A percentile compares a stretch with the other conserved stretches of the same genome.
Evolutionary conservation across 1,140 invertebrate species (phyloP).

Genomic region (Pseudoatta argentina): DNA sequence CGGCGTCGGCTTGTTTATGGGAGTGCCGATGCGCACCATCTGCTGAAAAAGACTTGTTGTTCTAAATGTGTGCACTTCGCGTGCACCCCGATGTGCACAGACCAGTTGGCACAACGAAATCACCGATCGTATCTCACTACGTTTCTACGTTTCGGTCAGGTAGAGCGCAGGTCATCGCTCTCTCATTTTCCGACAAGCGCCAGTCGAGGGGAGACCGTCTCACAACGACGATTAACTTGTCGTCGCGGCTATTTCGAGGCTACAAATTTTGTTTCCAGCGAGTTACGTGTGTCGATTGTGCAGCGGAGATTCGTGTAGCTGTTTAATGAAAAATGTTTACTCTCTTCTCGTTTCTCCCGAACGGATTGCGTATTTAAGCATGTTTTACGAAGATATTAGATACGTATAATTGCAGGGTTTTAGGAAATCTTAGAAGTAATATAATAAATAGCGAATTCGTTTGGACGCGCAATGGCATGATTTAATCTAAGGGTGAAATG

Average conservation of each 20-base stretch:
- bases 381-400: neutral
- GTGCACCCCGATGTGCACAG: slow-evolving; percentile 66
- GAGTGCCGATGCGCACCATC: slow-evolving; percentile 81
- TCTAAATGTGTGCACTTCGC: slow-evolving; percentile 80
- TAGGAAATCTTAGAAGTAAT: slow-evolving; percentile 63
- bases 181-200: slow-evolving; percentile 22
- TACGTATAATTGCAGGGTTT: slow-evolving; percentile 13
- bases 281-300: neutral
- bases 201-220: neutral
- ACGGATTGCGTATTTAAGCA: neutral
- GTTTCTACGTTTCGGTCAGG: slow-evolving; percentile 16
- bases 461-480: too few species aligned
- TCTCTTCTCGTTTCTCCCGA: neutral
- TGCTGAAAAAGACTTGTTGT: slow-evolving; percentile 83
- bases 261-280: slow-evolving; percentile 40
- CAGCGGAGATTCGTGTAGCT: neutral
- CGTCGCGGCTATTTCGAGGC: slow-evolving; percentile 22
- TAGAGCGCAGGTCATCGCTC: slow-evolving; percentile 16
- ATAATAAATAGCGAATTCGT: slow-evolving; percentile 49
- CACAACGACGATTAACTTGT: slow-evolving; percentile 27
- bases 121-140: slow-evolving; percentile 31
- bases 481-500: too few species aligned
- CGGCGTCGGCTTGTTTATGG: slow-evolving; percentile 82
- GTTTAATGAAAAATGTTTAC: slow-evolving; percentile 11
- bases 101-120: slow-evolving; percentile 74